Conservation (phyloP, 2,797 vertebrate genomes). For the Chrosomus eos region DNA sequence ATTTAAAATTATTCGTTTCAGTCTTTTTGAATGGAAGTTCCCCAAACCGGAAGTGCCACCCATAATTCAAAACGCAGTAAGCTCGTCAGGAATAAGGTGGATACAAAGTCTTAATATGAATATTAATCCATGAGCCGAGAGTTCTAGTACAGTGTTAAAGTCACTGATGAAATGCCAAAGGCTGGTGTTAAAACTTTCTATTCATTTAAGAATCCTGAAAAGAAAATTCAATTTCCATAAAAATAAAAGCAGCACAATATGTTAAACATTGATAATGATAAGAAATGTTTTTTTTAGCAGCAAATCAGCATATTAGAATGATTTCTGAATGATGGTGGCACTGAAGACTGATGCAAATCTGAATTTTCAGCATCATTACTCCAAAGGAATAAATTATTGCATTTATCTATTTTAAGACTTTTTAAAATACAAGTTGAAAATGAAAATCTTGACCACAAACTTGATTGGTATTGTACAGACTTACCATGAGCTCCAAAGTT, state of each 20-base stretch:
- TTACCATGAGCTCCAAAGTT: not conserved
- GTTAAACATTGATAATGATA: not conserved
- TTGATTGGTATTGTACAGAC: not conserved
- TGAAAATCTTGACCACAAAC: not conserved
- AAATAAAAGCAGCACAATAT: not conserved
- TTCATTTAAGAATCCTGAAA: not conserved
- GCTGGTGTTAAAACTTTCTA: not conserved
- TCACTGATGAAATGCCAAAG: constrained; percentile 2
- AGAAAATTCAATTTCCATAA: not conserved
- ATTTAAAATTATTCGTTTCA: no score
- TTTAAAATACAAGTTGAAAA: not conserved
- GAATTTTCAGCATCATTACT: no score
- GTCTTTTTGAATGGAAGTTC: no score
- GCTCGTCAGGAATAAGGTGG: no score
- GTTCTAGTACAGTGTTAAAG: not conserved
- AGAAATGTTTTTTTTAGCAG: not conserved
- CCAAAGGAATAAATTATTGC: not conserved
- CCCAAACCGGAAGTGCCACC: no score
- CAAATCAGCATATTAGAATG: not conserved
- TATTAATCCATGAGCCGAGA: constrained; percentile 9
- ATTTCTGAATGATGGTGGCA: not conserved
- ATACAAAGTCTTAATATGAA: constrained; percentile 6
- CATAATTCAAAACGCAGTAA: no score
- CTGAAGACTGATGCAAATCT: no score
- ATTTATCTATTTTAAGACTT: not conserved